Percentiles rank a stretch among this genome's conserved stretches.
phyloP scores from a whole-genome alignment of 2,113 vertebrate genomes.

The Paraplagusia blochii region DNA sequence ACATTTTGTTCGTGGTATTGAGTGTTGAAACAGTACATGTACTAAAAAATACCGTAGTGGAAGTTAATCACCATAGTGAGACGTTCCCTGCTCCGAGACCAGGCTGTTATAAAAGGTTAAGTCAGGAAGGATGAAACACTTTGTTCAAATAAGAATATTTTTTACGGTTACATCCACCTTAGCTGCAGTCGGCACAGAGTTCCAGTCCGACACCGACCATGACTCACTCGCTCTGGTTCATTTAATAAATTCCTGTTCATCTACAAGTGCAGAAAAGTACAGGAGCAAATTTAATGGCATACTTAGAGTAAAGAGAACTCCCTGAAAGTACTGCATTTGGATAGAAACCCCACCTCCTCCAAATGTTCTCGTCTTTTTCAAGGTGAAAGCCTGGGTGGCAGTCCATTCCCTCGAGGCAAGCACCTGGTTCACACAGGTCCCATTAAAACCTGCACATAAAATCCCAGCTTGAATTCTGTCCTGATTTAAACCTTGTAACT shows the following conservation, averaged over 20 bases:
- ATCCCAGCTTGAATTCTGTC: slow-evolving; percentile 23
- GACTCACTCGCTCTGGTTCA: slow-evolving; percentile 2
- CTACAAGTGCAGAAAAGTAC: slow-evolving; percentile 14
- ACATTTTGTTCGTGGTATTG: too few species aligned
- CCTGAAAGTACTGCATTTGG: slow-evolving; percentile 30
- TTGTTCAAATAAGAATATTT: too few species aligned
- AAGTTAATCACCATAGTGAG: too few species aligned
- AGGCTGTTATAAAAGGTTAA: too few species aligned
- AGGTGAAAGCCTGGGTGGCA: slow-evolving; percentile 19
- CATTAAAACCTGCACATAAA: slow-evolving; percentile 35
- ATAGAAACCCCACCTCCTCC: slow-evolving; percentile 25
- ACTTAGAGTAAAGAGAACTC: slow-evolving; percentile 20
- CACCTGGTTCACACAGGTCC: slow-evolving; percentile 46
- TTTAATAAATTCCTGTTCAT: slow-evolving; percentile 19
- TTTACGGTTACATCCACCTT: too few species aligned
- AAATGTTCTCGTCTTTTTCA: slow-evolving; percentile 39
- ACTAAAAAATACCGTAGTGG: too few species aligned
- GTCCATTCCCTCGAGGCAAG: slow-evolving; percentile 41
- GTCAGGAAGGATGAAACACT: too few species aligned
- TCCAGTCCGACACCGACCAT: neutral
- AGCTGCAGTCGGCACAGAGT: neutral
- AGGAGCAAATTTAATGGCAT: slow-evolving; percentile 28
- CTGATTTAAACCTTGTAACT: slow-evolving; percentile 16
- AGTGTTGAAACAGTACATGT: too few species aligned
- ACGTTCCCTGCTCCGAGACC: too few species aligned